Percentiles rank a stretch among this genome's conserved stretches.
phyloP scores from a whole-genome alignment of 35 echinoderm and acorn worm genomes.

The Apostichopus californicus region DNA sequence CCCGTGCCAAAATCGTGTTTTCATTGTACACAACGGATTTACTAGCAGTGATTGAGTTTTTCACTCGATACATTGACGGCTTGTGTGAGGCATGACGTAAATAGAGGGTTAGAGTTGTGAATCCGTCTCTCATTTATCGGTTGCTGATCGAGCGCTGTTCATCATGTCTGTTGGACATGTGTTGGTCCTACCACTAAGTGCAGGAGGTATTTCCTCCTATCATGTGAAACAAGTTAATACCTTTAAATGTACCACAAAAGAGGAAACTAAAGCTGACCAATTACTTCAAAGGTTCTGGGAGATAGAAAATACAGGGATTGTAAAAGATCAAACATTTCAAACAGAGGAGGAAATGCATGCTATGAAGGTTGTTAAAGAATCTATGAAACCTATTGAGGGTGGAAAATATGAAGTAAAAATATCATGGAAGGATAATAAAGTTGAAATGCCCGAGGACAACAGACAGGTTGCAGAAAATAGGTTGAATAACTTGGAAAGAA shows the following conservation, averaged over 20 bases:
- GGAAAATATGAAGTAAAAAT: constrained; percentile 18
- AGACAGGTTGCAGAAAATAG: constrained; percentile 35
- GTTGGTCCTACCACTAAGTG: constrained; percentile 12
- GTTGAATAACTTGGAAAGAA: constrained; percentile 35
- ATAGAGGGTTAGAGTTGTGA: no score
- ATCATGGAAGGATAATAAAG: constrained; percentile 22
- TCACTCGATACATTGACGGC: no score
- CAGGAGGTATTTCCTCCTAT: not conserved
- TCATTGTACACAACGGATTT: no score
- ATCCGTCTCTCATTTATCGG: no score
- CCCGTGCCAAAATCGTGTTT: no score
- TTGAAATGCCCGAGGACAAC: not conserved
- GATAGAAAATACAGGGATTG: not conserved
- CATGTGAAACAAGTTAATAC: constrained; percentile 42
- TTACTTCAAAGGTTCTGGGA: constrained; percentile 42
- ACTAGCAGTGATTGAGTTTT: no score
- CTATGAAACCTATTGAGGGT: no score
- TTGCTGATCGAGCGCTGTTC: no score
- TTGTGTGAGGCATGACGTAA: no score
- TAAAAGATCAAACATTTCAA: not conserved
- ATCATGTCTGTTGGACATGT: constrained; percentile 63
- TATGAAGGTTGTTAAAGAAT: not conserved
- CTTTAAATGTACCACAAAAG: not conserved
- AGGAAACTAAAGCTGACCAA: not conserved
- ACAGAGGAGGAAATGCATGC: constrained; percentile 12